Evolutionary conservation across 2,797 vertebrate species (phyloP), one percentile per base, ranked within the genome.

Genomic region (Leptatherina wallacei): DNA sequence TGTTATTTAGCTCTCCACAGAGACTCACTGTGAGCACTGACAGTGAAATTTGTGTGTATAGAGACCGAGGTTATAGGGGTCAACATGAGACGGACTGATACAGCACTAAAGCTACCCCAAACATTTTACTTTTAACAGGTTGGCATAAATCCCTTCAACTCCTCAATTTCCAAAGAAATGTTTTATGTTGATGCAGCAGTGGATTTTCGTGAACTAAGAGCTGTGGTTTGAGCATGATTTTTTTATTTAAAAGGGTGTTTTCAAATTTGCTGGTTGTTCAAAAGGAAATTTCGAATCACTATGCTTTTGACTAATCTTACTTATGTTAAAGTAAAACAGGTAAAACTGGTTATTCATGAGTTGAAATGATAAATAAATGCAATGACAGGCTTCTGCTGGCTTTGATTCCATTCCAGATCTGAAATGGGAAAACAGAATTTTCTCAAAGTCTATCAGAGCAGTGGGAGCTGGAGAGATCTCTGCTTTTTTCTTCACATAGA

Each of bases 61-160:
- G 83, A 89, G 87, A 91, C 88, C n/a, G 32, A 89, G 83, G 87
- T 89, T 80, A 4, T 32, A 85, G 63, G 74, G 88, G 79, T 91
- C 82, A 83, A 69, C 49, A 70, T 78, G 78, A 83, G 77, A 75
- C 35, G 69, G 76, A 80, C 78, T 77, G 59, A 70, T 55, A 58
- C 3, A 22, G 29, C 27, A 51, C 24, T 57, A 24, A 70, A 24
- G 0, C 12, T 64, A 67, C 62, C 47, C 14, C 52, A 3, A 16
- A 62, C 51, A 6, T 69, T 64, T 42, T 42, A 68, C 62, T 42
- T 68, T 73, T 84, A 75, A 70, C 75, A 62, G 61, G 74, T 70
- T 38, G 62, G 54, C 69, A 54, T 49, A 69, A 81, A 80, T 83
- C 77, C 68, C 51, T 65, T 57, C 18, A 8, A 54, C 58, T 60